These are phyloP conservation scores for Pyralis farinalis DNA, from an alignment of 2,888 invertebrate genomes.

Conservation along the genomic window DNA sequence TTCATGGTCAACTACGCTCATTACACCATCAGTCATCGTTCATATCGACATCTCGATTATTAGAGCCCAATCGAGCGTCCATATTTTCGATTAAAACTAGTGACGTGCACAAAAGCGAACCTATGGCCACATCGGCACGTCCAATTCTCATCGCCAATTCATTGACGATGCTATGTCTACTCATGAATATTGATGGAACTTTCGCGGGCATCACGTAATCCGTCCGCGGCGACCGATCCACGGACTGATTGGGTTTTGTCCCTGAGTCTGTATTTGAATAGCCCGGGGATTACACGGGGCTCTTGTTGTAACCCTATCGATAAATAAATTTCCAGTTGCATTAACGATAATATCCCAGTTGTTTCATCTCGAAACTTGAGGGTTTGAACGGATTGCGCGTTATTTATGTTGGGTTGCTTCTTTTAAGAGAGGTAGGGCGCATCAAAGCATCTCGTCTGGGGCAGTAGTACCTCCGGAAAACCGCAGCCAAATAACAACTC, in stretches of 20 bases:
- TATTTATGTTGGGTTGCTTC: too few relatives aligned
- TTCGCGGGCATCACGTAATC: conserved; percentile 61
- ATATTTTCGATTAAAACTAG: conserved; percentile 12
- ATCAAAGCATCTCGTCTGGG: too few relatives aligned
- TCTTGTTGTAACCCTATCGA: conserved; percentile 13
- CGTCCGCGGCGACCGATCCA: conserved; percentile 38
- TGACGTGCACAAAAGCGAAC: conserved; percentile 21
- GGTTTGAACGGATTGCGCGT: too few relatives aligned
- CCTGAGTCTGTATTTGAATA: conserved; percentile 33
- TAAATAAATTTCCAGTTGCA: conserved; percentile 6
- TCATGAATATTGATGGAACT: conserved; percentile 69
- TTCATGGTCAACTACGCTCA: too few relatives aligned
- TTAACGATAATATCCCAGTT: not conserved
- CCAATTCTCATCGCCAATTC: conserved; percentile 57
- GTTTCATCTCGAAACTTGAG: too few relatives aligned
- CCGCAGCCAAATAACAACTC: too few relatives aligned
- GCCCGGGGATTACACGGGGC: conserved; percentile 23
- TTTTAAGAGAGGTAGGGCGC: too few relatives aligned
- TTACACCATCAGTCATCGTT: too few relatives aligned
- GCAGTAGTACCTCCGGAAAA: too few relatives aligned
- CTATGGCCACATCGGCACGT: conserved; percentile 28
- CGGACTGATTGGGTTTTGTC: conserved; percentile 47
- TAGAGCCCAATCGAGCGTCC: not conserved
- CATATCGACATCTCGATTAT: too few relatives aligned
- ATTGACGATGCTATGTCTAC: conserved; percentile 43